Base-by-base conservation (phyloP, 2,888 invertebrate species). In the Globia sparganii region DNA sequence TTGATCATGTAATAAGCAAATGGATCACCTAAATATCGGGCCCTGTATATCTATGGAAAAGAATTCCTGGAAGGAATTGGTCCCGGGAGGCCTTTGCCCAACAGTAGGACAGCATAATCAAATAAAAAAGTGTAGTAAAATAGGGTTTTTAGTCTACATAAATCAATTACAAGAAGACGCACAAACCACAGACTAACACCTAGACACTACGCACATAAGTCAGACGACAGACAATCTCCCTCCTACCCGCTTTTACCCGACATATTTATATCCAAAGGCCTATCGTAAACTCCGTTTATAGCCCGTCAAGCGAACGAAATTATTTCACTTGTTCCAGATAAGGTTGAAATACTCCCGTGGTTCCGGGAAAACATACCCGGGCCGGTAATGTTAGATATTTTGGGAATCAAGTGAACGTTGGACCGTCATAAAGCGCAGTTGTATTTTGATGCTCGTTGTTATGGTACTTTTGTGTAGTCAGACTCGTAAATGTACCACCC, bases 221-320 rank as follows among this genome's bases (percentile, higher is more conserved):
- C 72, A 72, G 43, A 37, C 15, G 56, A 70, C 64, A 82, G 56
- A 85, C 83, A 79, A 85, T 80, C 74, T 68, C 65, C 72, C 31
- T 64, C 67, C 37, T 34, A 58, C 40, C 40, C 75, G 67, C 64
- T 75, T 68, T 69, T 5, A 53, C 37, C 71, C 71, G 66, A 84
- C 78, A 84, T 83, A 87, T 87, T 88, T 87, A 86, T 81, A 82
- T 68, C 82, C 66, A 59, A 75, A 72, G 70, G 78, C 75, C 77
- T 82, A 78, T 86, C 88, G 87, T 91, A 90, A 91, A 90, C 79
- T 64, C 72, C 77, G 79, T 90, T 91, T 89, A 89, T 86, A 61
- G 77, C 84, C 86, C 83, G 85, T 84, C 83, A 88, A 87, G 83
- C 73, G 78, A 80, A 83, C 81, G 61, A 87, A 90, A 90, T 91